Percentiles rank a stretch among this genome's conserved stretches.
Conservation (phyloP, 2,797 vertebrate genomes). For the Petrocephalus sullivani region DNA sequence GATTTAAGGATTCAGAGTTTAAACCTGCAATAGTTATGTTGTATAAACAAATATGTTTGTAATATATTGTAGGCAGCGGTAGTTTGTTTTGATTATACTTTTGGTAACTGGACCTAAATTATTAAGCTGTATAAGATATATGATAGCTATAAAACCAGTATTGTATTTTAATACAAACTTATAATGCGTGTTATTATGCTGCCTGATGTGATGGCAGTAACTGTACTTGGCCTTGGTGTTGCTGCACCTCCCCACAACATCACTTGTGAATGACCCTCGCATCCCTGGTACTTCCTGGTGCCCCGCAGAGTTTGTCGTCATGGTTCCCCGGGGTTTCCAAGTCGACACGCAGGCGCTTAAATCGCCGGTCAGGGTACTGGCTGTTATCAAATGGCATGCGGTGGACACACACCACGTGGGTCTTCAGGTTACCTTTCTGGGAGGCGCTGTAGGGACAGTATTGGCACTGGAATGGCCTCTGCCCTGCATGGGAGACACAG, state of each 20-base stretch:
- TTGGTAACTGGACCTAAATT: not conserved
- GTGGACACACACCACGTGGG: constrained; percentile 88
- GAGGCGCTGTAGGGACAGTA: constrained; percentile 90
- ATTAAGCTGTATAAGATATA: not conserved
- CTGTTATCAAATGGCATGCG: constrained; percentile 95
- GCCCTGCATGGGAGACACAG: constrained; percentile 54
- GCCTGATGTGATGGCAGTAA: not conserved
- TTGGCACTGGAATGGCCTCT: constrained; percentile 82
- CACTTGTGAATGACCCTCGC: constrained; percentile 48
- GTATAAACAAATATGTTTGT: not conserved
- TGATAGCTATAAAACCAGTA: not conserved
- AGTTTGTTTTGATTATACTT: not conserved
- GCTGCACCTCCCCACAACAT: constrained; percentile 20
- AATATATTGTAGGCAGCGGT: not conserved
- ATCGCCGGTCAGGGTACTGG: constrained; percentile 85
- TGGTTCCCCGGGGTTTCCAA: constrained; percentile 57
- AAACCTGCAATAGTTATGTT: not conserved
- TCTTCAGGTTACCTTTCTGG: constrained; percentile 96
- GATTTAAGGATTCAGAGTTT: not conserved
- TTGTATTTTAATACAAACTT: not conserved
- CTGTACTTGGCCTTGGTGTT: not conserved
- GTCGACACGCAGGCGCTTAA: constrained; percentile 80
- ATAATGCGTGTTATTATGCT: not conserved
- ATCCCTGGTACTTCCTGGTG: constrained; percentile 50
- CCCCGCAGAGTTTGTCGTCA: constrained; percentile 54